phyloP scores from a whole-genome alignment of 2,797 vertebrate genomes.

The Periparus ater region DNA sequence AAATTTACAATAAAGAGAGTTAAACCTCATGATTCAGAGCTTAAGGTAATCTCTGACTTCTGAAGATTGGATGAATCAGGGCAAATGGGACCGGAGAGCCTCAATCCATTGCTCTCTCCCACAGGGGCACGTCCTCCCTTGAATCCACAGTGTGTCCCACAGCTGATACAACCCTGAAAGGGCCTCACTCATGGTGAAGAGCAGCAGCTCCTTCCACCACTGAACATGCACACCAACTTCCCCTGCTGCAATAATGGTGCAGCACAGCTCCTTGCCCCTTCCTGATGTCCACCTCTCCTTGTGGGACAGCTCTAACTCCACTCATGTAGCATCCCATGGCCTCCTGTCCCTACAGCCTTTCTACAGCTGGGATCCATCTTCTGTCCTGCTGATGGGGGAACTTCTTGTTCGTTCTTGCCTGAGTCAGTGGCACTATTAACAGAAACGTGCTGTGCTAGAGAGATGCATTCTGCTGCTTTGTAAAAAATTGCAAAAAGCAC shows the following conservation, averaged over 20 bases:
- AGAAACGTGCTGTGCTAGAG: neutral
- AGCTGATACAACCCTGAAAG: neutral
- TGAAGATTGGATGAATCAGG: neutral
- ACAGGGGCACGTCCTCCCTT: fast-evolving
- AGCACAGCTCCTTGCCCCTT: neutral
- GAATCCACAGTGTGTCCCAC: fast-evolving
- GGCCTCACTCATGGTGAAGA: neutral
- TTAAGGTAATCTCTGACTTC: neutral
- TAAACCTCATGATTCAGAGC: conserved; percentile 37
- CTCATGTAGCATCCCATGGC: fast-evolving
- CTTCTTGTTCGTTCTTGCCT: neutral
- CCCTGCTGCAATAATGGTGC: fast-evolving
- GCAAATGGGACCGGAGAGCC: neutral
- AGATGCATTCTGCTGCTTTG: neutral
- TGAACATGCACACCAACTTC: neutral
- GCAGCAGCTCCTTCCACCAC: neutral
- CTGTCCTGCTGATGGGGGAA: neutral
- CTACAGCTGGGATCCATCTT: neutral
- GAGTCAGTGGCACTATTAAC: neutral
- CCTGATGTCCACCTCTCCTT: neutral
- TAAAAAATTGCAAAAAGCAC: neutral
- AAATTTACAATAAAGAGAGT: conserved; percentile 2
- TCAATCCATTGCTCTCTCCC: neutral
- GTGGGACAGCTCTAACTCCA: neutral
- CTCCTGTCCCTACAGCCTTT: neutral